Evolutionary conservation across 2,797 vertebrate genomes (phyloP), one percentile per base, ranked within the genome.

Genomic region (Oryzias dopingdopingensis): DNA sequence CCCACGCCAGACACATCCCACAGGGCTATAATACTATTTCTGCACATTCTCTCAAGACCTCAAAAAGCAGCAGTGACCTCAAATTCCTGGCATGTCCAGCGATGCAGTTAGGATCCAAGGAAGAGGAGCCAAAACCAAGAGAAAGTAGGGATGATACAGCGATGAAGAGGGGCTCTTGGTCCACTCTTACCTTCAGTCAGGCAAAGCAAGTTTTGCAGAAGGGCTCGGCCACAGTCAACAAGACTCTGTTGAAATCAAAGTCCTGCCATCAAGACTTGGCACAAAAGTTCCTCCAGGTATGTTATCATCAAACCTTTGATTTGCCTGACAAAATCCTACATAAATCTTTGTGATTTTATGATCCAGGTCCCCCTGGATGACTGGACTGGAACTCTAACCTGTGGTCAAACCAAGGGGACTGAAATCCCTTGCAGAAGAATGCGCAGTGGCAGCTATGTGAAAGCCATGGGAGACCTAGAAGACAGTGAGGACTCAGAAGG

Each of bases 391-490:
- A 93, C 94, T 0, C 83, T 97, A 82, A 93, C 94, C 63, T 92
- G 90, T 0, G 71, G 83, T 49, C 92, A 93, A 50, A 29, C 41
- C 22, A 81, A 62, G 43, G 94, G 94, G 51, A 91, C 90, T 0
- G 95, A 97, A 77, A 99, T 99, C 89, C 97, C 96, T 0, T 99
- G 97, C 83, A 90, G 96, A 59, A 93, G 97, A 80, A 98, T 98
- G 97, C 95, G 96, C 79, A 98, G 96, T 7, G 96, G 96, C 86
- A 99, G 97, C 83, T 99, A 99, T 65, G 97, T 99, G 66, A 99
- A 98, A 90, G 97, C 97, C 58, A 99, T 99, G 96, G 97, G 95
- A 44, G 97, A 98, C 65, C 17, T 85, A 13, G 96, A 96, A 16
- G 97, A 98, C 69, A 98, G 97, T 0, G 96, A 98, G 64, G 96